Evolutionary conservation across 1,140 invertebrate species (phyloP), one percentile per base, ranked within the genome.

Genomic region (Papilio polyxenes): DNA sequence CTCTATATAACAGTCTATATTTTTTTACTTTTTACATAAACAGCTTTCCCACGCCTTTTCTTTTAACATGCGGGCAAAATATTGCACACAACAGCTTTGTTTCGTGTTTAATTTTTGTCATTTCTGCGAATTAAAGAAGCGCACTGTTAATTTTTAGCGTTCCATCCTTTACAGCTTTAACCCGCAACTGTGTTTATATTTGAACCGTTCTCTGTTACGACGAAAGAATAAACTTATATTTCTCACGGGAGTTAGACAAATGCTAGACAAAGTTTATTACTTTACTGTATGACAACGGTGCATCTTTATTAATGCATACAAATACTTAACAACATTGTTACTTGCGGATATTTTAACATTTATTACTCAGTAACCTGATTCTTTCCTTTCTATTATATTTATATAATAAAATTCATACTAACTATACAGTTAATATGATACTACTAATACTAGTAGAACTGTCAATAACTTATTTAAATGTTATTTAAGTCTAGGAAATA

Each of bases 161-260:
- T 20, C n/a, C 77, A 80, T 80, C 59, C 78, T 79, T 65, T n/a
- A 62, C 59, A 69, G 23, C 75, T 56, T 53, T 77, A 77, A 51
- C 75, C 48, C 20, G 62, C 5, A 79, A 79, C 78, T 80, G 78
- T 77, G 17, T 49, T 13, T 15, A 23, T 23, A 49, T 49, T 49
- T 49, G 48, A 31, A 77, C 75, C 75, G 75, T 77, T 77, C 48
- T 51, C 10, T 51, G 11, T 77, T 80, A n/a, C 78, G 37, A 65
- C 31, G 78, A 80, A 80, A 80, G 15, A 69, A 48, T 56, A 15
- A 53, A 76, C 23, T 53, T 17, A 13, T 20, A 59, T 48, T 79
- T 80, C 78, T 65, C 78, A 80, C 78, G 78, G 40, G 40, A 80
- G 48, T 20, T 53, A 53, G 20, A 31, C 75, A 23, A 23, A 49